Evolutionary conservation across 2,797 vertebrate genomes (phyloP), one percentile per base, ranked within the genome.

Genomic region (Sphenodon punctatus): DNA sequence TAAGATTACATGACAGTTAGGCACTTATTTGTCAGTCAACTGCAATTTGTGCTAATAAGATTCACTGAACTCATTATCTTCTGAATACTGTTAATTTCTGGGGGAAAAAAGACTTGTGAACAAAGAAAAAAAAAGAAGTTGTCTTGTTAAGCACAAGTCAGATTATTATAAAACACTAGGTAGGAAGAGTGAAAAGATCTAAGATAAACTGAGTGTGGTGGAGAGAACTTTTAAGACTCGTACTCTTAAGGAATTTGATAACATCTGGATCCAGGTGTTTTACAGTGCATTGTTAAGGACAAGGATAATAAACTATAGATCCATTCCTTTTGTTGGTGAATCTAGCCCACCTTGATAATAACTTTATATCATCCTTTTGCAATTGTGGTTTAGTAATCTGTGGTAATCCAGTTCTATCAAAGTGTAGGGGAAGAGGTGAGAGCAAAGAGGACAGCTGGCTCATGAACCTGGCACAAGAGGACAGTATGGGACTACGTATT

Each of bases 1-100:
- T 80, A 78, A 78, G 27, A 78, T 80, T 84, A 88, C 76, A 88
- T 79, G 86, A 89, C 80, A 84, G 55, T 46, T 53, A 30, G 70
- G 7, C 75, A 85, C 78, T 90, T 91, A 82, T 42, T 88, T 91
- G 80, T 92, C 85, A 90, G 78, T 91, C 77, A 80, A 27, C 34
- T 82, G 71, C 75, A 92, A 81, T 86, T 89, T 85, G 48, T 82
- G 55, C 70, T 93, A 92, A 91, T 89, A 90, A 89, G 73, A 91
- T 86, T 87, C 89, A 86, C 15, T 6, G 71, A 86, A 53, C 85
- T 92, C 59, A 87, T 93, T 93, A 92, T 88, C 72, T 81, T 90
- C 55, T 73, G 71, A 78, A 84, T 70, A 81, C 71, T 84, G 63
- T 61, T 93, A 88, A 90, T 84, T 89, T 85, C 80, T 76, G n/a